phyloP scores from a whole-genome alignment of 2,113 vertebrate species.

The Girardinichthys multiradiatus region DNA sequence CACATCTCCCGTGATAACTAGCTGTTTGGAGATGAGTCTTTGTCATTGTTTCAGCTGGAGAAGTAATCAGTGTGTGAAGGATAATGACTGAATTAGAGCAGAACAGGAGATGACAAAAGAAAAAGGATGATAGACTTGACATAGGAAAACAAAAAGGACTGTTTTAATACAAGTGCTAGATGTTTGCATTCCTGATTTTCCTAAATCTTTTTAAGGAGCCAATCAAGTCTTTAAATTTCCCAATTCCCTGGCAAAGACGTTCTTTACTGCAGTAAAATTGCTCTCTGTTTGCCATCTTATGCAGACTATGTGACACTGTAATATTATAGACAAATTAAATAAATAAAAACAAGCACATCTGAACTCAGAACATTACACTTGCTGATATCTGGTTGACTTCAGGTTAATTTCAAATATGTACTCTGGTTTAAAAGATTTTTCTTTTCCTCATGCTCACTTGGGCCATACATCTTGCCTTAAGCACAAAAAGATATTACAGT shows the following conservation, averaged over 20 bases:
- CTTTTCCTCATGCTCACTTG: not conserved
- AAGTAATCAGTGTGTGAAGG: conserved; percentile 54
- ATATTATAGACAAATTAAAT: conserved; percentile 6
- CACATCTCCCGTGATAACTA: conserved; percentile 38
- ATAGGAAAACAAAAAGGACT: conserved; percentile 17
- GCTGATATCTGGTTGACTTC: not conserved
- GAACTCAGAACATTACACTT: conserved; percentile 9
- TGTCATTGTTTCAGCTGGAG: conserved; percentile 60
- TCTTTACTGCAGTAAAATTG: conserved; percentile 17
- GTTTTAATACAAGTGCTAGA: conserved; percentile 43
- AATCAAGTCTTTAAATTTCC: conserved; percentile 52
- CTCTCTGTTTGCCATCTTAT: conserved; percentile 11
- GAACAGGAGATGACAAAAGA: conserved; percentile 25
- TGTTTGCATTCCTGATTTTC: conserved; percentile 54
- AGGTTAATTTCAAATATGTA: not conserved
- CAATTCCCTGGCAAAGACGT: conserved; percentile 35
- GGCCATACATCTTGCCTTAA: conserved; percentile 9
- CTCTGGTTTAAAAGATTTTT: not conserved
- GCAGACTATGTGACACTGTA: conserved; percentile 9
- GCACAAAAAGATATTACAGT: conserved; percentile 1
- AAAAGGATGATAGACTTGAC: conserved; percentile 8
- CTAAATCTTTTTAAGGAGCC: conserved; percentile 55
- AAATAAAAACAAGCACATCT: conserved; percentile 22
- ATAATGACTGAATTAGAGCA: conserved; percentile 58
- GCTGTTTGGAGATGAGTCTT: conserved; percentile 32